Percentiles rank a stretch among this genome's conserved stretches.
phyloP scores from a whole-genome alignment of 1,140 invertebrate species.

The Apis laboriosa region DNA sequence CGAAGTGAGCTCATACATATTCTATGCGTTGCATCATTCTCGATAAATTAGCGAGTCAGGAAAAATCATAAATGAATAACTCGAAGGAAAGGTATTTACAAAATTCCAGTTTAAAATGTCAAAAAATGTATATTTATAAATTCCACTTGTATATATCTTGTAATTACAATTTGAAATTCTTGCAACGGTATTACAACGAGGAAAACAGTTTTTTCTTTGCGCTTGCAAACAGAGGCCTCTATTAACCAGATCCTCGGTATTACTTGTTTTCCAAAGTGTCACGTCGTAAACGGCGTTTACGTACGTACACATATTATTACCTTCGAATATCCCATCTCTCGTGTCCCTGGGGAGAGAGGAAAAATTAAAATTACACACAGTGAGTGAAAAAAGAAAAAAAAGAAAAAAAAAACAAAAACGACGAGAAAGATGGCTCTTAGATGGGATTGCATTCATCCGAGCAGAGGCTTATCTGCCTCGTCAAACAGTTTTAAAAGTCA shows the following conservation, averaged over 20 bases:
- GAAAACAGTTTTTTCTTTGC: no score
- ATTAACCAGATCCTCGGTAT: no score
- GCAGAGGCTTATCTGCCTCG: conserved; percentile 26
- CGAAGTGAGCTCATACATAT: not conserved
- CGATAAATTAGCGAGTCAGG: not conserved
- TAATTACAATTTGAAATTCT: no score
- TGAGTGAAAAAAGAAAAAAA: not conserved
- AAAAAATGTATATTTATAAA: no score
- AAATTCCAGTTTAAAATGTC: not conserved
- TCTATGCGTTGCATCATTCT: not conserved
- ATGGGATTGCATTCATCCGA: conserved; percentile 24
- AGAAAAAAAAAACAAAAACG: no score
- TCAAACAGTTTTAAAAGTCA: conserved; percentile 25
- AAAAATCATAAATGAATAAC: not conserved
- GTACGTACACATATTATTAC: no score
- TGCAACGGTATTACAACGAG: no score
- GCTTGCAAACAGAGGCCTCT: no score
- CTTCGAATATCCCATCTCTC: no score
- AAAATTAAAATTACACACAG: not conserved
- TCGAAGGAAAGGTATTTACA: not conserved
- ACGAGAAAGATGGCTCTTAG: not conserved
- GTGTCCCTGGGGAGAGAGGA: not conserved
- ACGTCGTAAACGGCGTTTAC: no score
- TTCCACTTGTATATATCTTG: no score
- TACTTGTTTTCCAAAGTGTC: no score